phyloP scores from a whole-genome alignment of 2,797 vertebrate genomes.

The Typhlichthys subterraneus region DNA sequence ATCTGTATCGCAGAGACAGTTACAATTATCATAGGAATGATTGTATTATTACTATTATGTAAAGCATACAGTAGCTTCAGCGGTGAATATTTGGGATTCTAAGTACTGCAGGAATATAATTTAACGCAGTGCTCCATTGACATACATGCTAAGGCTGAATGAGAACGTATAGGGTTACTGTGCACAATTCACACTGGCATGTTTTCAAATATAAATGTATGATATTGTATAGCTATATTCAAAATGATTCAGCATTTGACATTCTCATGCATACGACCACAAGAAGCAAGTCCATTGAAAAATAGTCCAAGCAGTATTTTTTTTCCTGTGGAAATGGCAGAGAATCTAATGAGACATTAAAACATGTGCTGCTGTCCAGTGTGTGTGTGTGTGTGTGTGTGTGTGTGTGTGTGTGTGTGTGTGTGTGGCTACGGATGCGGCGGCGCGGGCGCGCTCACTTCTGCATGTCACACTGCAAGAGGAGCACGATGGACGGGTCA shows the following conservation, averaged over 20 bases:
- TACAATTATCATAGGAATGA: slow-evolving; percentile 88
- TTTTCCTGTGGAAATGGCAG: slow-evolving; percentile 89
- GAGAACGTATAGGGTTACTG: slow-evolving; percentile 83
- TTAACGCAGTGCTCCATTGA: slow-evolving; percentile 87
- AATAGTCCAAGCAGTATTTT: slow-evolving; percentile 93
- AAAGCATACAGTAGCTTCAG: slow-evolving; percentile 89
- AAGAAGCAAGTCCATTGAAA: slow-evolving; percentile 99
- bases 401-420: slow-evolving; percentile 63
- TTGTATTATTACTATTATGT: slow-evolving; percentile 85
- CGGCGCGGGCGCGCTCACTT: slow-evolving; percentile 80
- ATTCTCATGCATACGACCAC: slow-evolving; percentile 99
- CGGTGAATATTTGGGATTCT: slow-evolving; percentile 87
- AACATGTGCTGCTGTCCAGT: slow-evolving; percentile 93
- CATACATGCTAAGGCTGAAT: slow-evolving; percentile 88
- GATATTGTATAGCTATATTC: slow-evolving; percentile 87
- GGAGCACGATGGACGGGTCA: slow-evolving; percentile 95
- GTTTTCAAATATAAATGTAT: slow-evolving; percentile 81
- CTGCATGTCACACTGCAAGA: slow-evolving; percentile 97
- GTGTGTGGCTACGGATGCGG: not conserved
- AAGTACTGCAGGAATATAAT: slow-evolving; percentile 85
- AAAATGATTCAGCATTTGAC: slow-evolving; percentile 98
- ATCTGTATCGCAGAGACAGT: slow-evolving; percentile 85
- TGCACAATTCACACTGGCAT: slow-evolving; percentile 90
- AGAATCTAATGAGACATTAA: slow-evolving; percentile 95
- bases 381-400: slow-evolving; percentile 52